phyloP scores from a whole-genome alignment of 2,797 vertebrate species.

The Astyanax mexicanus region DNA sequence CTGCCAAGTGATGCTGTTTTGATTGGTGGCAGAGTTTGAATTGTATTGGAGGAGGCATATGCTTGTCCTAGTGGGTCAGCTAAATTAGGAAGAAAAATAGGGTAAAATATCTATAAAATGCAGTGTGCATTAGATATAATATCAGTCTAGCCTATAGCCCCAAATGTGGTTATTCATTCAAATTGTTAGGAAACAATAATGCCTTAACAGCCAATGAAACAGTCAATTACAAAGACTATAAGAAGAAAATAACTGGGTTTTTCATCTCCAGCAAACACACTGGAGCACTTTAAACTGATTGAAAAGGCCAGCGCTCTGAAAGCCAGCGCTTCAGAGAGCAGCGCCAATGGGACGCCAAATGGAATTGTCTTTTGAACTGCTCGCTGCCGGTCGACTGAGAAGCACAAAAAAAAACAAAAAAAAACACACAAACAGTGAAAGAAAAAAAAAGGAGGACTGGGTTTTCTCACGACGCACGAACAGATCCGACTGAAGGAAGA shows the following conservation, averaged over 20 bases:
- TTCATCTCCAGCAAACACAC: conserved; percentile 68
- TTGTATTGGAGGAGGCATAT: too few relatives aligned
- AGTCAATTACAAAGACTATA: conserved; percentile 31
- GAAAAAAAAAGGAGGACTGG: conserved; percentile 73
- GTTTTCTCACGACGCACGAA: conserved; percentile 71
- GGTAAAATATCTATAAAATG: neutral
- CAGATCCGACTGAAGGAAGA: conserved; percentile 66
- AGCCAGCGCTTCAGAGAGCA: conserved; percentile 66
- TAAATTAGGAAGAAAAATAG: conserved; percentile 10
- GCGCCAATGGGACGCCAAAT: conserved; percentile 70
- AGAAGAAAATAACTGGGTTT: conserved; percentile 58
- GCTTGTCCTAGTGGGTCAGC: too few relatives aligned
- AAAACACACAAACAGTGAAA: too few relatives aligned
- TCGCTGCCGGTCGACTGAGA: conserved; percentile 69
- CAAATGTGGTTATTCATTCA: neutral
- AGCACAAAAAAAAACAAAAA: conserved; percentile 73
- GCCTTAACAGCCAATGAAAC: conserved; percentile 1
- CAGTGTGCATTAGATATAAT: conserved; percentile 21
- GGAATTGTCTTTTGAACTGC: conserved; percentile 74
- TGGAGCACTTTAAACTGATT: conserved; percentile 70
- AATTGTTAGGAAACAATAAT: conserved; percentile 18
- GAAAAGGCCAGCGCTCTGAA: conserved; percentile 67
- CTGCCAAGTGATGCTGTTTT: too few relatives aligned
- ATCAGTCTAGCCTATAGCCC: neutral
- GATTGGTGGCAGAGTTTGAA: too few relatives aligned